Base-by-base conservation (phyloP, 2,113 vertebrate genomes). In the Suricata suricatta region DNA sequence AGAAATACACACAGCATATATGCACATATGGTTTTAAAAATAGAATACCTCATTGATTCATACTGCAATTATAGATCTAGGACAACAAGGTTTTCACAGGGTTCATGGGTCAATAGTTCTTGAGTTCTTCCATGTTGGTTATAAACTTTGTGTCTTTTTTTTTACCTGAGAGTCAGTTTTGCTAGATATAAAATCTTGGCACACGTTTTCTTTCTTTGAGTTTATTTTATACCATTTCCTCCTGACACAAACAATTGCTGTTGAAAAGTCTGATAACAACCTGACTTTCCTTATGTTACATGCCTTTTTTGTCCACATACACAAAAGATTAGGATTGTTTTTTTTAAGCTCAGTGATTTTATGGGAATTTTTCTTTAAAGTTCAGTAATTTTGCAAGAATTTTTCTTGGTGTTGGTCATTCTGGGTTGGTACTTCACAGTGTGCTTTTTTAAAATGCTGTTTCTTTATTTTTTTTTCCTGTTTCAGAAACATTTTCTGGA, bases 271-370 rank as follows among this genome's bases (percentile, higher is more conserved):
- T 52, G 31, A 38, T 60, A 31, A 68, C 57, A 54, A 54, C 54
- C 60, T 85, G 54, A 84, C 80, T 80, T 95, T 92, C 19, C 19
- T 69, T 23, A 57, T 33, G 33, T 41, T 9, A 50, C 66, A 60
- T 47, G 60, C 41, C 38, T 66, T 91, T 50, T 63, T 68, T 86
- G 35, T 68, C 63, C 85, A 60, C 44, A 35, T 31, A 60, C 15
- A 92, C 33, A 87, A 87, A 95, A 33, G 41, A 27, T 69, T 85
- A 50, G n/a, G 14, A 7, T 8, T 41, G 1, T 52, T 47, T 41
- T 95, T 41, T 84, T 69, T 31, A 95, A 90, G 47, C 68, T 71
- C 63, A 86, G n/a, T 81, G 50, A 92, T 82, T 88, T 88, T 92
- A 64, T 15, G 57, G 84, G 87, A 33, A 57, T 29, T 87, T 81